Conservation (phyloP, 2,888 invertebrate genomes). For the Resseliella maxima region DNA sequence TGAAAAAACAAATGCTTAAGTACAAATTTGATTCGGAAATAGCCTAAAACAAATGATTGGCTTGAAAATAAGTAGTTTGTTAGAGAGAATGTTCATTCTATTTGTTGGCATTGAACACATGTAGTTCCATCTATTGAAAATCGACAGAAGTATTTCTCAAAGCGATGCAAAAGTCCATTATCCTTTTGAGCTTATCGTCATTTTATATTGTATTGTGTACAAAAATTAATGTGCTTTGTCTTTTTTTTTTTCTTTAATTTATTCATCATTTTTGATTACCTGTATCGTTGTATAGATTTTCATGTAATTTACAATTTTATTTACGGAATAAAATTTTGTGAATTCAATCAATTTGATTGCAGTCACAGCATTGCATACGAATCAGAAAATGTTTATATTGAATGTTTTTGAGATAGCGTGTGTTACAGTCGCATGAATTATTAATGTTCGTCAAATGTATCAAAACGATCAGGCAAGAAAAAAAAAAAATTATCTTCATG, state of each 20-base stretch:
- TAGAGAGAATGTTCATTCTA: too few relatives aligned
- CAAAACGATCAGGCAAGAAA: neutral
- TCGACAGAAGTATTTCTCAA: neutral
- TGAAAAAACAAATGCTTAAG: too few relatives aligned
- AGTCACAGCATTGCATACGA: neutral
- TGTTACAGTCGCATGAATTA: constrained; percentile 8
- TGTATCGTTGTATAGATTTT: too few relatives aligned
- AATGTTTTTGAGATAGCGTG: neutral
- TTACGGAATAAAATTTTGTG: too few relatives aligned
- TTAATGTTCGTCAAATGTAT: neutral
- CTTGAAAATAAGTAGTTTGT: too few relatives aligned
- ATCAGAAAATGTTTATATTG: neutral
- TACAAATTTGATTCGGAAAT: too few relatives aligned
- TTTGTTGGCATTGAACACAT: too few relatives aligned
- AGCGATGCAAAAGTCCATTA: neutral
- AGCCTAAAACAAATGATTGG: too few relatives aligned
- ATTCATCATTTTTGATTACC: too few relatives aligned
- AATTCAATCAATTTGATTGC: constrained; percentile 14
- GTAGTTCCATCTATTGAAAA: neutral
- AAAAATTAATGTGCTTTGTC: too few relatives aligned
- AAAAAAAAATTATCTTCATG: neutral
- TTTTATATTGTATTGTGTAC: too few relatives aligned
- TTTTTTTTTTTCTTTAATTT: neutral
- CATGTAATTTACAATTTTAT: neutral
- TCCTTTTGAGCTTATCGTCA: neutral